A percentile compares a stretch with the other conserved stretches of the same genome.
Evolutionary conservation across 2,113 vertebrate species (phyloP).

Genomic region (Regulus satrapa): DNA sequence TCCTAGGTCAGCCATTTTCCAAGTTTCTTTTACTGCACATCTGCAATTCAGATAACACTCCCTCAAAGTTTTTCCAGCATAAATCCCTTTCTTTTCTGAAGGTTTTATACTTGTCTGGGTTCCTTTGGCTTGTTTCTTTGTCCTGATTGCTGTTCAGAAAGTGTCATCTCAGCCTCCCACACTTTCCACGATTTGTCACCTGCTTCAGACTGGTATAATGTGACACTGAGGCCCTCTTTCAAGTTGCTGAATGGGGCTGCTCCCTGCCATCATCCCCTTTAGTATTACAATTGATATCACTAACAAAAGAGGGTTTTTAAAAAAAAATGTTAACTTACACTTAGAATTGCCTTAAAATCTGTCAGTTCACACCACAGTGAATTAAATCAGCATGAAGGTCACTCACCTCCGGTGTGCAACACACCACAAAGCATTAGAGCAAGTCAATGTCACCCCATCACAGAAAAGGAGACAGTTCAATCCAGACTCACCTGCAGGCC

Average conservation of each 20-base stretch:
- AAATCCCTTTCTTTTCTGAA: not conserved
- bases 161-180: not conserved
- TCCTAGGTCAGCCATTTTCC: not conserved
- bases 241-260: not conserved
- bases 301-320: not conserved
- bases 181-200: not conserved
- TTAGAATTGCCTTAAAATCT: not conserved
- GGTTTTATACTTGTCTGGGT: not conserved
- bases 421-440: not conserved
- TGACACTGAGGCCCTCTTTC: not conserved
- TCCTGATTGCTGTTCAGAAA: not conserved
- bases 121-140: constrained; percentile 2
- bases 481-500: not conserved
- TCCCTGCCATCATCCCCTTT: not conserved
- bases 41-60: not conserved
- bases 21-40: not conserved
- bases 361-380: not conserved
- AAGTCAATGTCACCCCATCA: not conserved
- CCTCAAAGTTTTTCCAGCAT: not conserved
- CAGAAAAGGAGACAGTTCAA: not conserved
- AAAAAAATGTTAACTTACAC: not conserved
- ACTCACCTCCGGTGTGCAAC: not conserved
- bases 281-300: not conserved
- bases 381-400: not conserved
- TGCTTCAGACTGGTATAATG: not conserved